Evolutionary conservation across 2,888 invertebrate species (phyloP).

Genomic region (Ophonus ardosiacus): DNA sequence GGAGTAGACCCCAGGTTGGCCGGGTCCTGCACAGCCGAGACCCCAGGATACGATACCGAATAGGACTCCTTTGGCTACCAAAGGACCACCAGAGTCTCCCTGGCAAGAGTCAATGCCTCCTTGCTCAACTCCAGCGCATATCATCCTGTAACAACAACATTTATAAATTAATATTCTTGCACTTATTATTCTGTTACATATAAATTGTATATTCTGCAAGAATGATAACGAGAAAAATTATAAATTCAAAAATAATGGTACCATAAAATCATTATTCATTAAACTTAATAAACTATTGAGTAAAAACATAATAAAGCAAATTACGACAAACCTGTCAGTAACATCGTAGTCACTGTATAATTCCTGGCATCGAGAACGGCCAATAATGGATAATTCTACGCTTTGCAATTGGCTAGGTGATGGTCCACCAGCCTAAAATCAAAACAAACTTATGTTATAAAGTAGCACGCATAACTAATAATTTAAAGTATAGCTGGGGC

Average conservation of each 20-base stretch:
- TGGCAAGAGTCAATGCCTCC: constrained; percentile 41
- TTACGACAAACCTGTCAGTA: neutral
- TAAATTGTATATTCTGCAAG: no score
- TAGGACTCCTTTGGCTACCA: constrained; percentile 6
- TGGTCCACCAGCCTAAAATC: neutral
- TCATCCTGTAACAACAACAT: constrained; percentile 31
- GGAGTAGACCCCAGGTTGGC: neutral
- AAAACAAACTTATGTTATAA: no score
- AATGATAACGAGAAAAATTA: no score
- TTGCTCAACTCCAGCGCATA: constrained; percentile 26
- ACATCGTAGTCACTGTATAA: neutral
- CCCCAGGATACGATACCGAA: constrained; percentile 49
- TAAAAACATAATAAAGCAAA: no score
- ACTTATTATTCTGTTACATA: no score
- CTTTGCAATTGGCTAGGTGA: neutral
- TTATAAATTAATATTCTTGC: no score
- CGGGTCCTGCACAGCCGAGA: neutral
- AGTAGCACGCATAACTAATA: no score
- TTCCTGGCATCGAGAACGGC: constrained; percentile 14
- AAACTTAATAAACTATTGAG: no score
- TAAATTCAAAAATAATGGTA: no score
- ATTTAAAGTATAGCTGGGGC: no score
- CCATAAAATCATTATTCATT: no score
- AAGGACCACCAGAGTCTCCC: constrained; percentile 44
- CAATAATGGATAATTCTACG: constrained; percentile 32